Percentiles rank a stretch among this genome's conserved stretches.
Evolutionary conservation across 1,140 invertebrate genomes (phyloP).

Genomic region (Stegodyphus mimosarum): DNA sequence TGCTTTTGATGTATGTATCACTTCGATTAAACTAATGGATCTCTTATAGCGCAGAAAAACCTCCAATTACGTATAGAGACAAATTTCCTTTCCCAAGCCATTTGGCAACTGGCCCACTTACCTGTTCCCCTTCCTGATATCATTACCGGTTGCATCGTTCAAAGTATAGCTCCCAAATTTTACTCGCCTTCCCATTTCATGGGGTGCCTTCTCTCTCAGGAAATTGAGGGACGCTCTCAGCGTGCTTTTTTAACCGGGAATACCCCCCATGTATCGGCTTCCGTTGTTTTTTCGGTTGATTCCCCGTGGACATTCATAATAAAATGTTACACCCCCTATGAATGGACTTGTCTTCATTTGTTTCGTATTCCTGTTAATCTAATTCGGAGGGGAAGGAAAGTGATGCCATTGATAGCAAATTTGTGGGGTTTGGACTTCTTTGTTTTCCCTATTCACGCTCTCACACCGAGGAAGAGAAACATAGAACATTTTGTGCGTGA

Average conservation of each 20-base stretch:
- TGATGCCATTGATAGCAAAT: no score
- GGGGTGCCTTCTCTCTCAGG: background rate
- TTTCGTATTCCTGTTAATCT: conserved; percentile 31
- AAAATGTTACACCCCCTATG: background rate
- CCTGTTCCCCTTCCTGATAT: background rate
- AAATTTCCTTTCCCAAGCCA: no score
- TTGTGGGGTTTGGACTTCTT: background rate
- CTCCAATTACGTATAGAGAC: no score
- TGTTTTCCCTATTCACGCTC: background rate
- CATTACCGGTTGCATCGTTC: no score
- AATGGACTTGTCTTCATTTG: conserved; percentile 42
- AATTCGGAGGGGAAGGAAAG: background rate
- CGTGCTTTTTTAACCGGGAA: background rate
- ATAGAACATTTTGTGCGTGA: background rate
- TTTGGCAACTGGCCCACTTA: background rate
- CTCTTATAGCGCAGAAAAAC: no score
- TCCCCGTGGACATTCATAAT: no score
- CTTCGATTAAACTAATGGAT: no score
- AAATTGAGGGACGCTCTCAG: conserved; percentile 7
- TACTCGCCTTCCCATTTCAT: no score
- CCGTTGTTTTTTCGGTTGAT: conserved; percentile 26
- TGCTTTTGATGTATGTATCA: no score
- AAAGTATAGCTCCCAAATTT: no score
- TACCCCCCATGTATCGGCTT: conserved; percentile 15
- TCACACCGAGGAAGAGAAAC: no score